Base-by-base conservation (phyloP, 2,888 invertebrate species). In the Diplazon laetatorius region DNA sequence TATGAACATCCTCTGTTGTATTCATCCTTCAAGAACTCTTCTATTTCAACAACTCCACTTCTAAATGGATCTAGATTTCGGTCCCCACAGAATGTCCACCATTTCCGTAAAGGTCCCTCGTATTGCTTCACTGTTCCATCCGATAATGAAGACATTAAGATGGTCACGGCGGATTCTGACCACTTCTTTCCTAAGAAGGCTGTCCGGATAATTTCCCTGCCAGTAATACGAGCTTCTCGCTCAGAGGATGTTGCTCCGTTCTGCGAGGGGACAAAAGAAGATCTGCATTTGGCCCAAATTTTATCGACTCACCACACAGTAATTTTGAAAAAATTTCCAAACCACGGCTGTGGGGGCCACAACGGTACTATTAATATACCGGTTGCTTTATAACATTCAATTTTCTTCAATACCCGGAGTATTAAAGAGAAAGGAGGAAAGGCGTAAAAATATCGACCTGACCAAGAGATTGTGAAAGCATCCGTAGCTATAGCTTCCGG, bases 41-140 rank as follows among this genome's bases (percentile, higher is more conserved):
- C 30, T 30, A 30, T 30, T 30, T 30, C 30, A 30, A 30, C 30
- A 30, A 30, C 30, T 30, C 30, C 30, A 30, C 30, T 5, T 5
- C 30, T 30, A 20, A 25, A 65, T 22, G 59, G 52, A 1, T 65
- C 10, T 20, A 18, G 14, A 14, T 37, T 59, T 9, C 62, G 44
- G 18, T 8, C 4, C 37, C 55, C 12, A 25, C 82, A 84, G 57
- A 79, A 85, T 0, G 44, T 1, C 76, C 81, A 84, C 85, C 83
- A 84, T 0, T 72, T 35, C 30, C 72, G 66, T 9, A 80, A 80
- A 0, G 74, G 70, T 0, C 72, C 66, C 0, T 74, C 39, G 44
- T 85, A 84, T 55, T 84, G 82, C 2, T 63, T 55, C 8, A 69
- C n/a, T 22, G 52, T 69, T 20, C 55, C 35, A 12, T 69, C 68